Percentiles rank a stretch among this genome's conserved stretches.
Evolutionary conservation across 2,888 invertebrate species (phyloP).

Genomic region (Tanypteryx hageni): DNA sequence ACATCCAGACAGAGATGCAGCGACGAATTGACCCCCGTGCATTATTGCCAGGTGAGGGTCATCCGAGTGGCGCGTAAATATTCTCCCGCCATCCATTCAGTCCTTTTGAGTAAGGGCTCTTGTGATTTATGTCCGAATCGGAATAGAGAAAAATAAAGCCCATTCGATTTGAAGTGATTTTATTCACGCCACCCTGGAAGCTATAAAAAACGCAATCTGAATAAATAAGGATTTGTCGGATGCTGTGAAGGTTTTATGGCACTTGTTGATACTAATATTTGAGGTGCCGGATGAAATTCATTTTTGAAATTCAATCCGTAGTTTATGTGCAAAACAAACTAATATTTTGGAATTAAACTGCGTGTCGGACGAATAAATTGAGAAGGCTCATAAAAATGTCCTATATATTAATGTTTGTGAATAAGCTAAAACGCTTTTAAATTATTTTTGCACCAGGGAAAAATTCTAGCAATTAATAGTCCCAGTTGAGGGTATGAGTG

Average conservation of each 20-base stretch:
- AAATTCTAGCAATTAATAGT: background rate
- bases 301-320: conserved; percentile 6
- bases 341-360: conserved; percentile 25
- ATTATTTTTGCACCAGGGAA: too few species aligned
- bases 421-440: too few species aligned
- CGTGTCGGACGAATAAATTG: conserved; percentile 3
- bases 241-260: conserved; percentile 13
- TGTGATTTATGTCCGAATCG: background rate
- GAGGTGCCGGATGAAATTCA: conserved; percentile 13
- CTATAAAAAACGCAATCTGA: conserved; percentile 13
- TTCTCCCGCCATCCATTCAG: background rate
- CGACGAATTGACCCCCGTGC: conserved; percentile 20
- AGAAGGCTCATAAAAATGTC: background rate
- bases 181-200: conserved; percentile 11
- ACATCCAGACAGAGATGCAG: background rate
- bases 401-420: background rate
- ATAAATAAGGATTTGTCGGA: conserved; percentile 23
- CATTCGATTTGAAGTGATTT: conserved; percentile 24
- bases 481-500: background rate
- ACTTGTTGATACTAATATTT: conserved; percentile 29
- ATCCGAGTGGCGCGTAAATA: background rate
- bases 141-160: background rate
- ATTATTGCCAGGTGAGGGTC: conserved; percentile 32
- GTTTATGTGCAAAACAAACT: background rate
- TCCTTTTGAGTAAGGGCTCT: background rate